Conservation (phyloP, 1,140 invertebrate species). For the Grapholita molesta region DNA sequence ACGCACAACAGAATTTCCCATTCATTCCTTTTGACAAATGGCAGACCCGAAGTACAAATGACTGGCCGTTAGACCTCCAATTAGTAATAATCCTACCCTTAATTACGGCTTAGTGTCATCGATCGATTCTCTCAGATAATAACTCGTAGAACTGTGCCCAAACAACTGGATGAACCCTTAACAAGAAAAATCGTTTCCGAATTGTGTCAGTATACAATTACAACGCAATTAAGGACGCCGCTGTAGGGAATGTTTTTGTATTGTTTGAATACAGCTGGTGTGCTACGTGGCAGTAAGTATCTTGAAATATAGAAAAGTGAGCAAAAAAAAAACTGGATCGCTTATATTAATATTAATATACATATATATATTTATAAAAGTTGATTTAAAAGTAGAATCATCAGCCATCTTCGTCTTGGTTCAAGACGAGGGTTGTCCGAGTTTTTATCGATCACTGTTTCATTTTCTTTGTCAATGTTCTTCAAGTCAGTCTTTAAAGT, state of each 20-base stretch:
- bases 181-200: not conserved
- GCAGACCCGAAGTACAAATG: not conserved
- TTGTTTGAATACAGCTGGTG: not conserved
- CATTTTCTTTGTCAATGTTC: too few species aligned
- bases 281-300: not conserved
- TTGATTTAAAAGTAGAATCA: too few species aligned
- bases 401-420: too few species aligned
- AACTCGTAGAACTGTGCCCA: not conserved
- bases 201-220: constrained; percentile 5
- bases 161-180: not conserved
- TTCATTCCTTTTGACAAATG: constrained; percentile 1
- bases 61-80: constrained; percentile 2
- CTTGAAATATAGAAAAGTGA: not conserved
- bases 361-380: too few species aligned
- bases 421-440: too few species aligned
- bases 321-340: too few species aligned
- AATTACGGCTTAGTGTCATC: constrained; percentile 28
- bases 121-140: constrained; percentile 9
- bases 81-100: constrained; percentile 27
- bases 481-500: too few species aligned
- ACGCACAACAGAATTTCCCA: not conserved
- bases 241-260: not conserved
- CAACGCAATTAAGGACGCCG: not conserved
- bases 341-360: not conserved
- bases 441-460: too few species aligned